Evolutionary conservation across 2,888 invertebrate genomes (phyloP).

Genomic region (Rotaria macrura): DNA sequence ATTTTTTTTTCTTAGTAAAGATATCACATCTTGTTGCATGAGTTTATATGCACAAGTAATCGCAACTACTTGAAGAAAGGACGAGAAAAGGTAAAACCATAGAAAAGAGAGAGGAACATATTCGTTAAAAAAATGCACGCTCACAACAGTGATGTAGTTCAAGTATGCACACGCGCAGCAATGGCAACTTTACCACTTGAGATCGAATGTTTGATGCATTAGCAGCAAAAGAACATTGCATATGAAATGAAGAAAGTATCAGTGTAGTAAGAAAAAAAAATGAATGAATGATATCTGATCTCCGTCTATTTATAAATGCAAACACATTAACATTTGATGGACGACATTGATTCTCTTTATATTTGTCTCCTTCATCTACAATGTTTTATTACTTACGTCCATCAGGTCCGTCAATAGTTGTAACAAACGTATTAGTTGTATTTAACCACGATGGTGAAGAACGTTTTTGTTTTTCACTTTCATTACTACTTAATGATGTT

Average conservation of each 20-base stretch:
- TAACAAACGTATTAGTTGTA: neutral
- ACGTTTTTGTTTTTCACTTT: neutral
- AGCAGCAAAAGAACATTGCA: neutral
- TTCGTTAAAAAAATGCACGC: neutral
- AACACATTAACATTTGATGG: conserved; percentile 3
- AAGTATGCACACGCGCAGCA: neutral
- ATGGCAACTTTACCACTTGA: neutral
- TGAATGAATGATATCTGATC: neutral
- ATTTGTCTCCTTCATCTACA: neutral
- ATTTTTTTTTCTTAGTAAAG: neutral
- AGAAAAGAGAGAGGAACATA: neutral
- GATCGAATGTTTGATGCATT: neutral
- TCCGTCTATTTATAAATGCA: neutral
- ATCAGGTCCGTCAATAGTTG: neutral
- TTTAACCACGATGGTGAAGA: neutral
- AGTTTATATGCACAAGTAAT: neutral
- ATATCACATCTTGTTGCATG: neutral
- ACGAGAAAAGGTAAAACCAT: neutral
- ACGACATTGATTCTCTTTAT: neutral
- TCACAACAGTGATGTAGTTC: neutral
- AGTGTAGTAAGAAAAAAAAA: neutral
- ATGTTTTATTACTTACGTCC: neutral
- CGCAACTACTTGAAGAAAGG: neutral
- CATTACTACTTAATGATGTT: neutral
- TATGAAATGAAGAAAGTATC: neutral